Base-by-base conservation (phyloP, 2,888 invertebrate species). In the Polydrusus pterygomalis region DNA sequence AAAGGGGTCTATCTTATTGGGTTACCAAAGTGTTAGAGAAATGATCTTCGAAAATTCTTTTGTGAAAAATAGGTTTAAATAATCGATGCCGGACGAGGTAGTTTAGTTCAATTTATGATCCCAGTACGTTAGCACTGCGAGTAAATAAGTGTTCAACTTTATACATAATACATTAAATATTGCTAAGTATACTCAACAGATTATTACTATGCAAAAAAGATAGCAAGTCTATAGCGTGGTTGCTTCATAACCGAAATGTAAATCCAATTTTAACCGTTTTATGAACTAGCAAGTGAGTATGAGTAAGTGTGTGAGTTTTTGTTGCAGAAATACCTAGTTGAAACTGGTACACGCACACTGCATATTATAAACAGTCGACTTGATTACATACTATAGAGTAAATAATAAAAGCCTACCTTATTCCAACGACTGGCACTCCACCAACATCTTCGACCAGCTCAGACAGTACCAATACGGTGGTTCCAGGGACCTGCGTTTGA, bases 371-470 rank as follows among this genome's bases (percentile, higher is more conserved):
- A 2, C 10, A 34, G 34, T 34, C 10, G 8, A 7, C 34, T 9
- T 7, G 34, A 8, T n/a, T 43, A n/a, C 43, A 3, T 40, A 40
- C 8, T 40, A 40, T 7, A n/a, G 40, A 13, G n/a, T n/a, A 13
- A 43, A n/a, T 43, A 43, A 43, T 43, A 13, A 58, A 34, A n/a
- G 17, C 58, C 17, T 38, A 60, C 58, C 58, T 67, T 34, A 75
- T 40, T 84, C 92, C 91, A 45, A 92, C 90, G 85, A 92, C 91
- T 83, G 92, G 91, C 80, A 91, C 91, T 40, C 91, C 91, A 43
- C 91, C 91, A 86, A 93, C 93, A 79, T 93, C 93, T 71, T 93
- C 92, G 51, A 93, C 92, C 81, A 93, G 90, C 85, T 93, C 93
- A 2, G 93, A 84, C 49, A 94, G 90, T 79, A 94, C 94, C 78